These are phyloP conservation scores for Rotaria macrura DNA, from an alignment of 2,888 invertebrate genomes.

Conservation along the genomic window DNA sequence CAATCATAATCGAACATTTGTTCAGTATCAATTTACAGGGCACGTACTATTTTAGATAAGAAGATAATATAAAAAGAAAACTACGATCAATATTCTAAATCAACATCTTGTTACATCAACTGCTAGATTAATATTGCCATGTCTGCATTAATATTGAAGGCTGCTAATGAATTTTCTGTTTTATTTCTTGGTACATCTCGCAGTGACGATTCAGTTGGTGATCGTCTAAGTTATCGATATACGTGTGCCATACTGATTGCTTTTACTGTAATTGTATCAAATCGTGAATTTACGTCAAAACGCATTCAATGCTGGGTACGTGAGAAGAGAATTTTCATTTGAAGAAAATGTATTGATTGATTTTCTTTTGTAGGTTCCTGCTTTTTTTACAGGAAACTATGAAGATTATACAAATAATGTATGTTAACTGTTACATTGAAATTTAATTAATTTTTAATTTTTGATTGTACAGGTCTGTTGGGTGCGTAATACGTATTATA, in stretches of 20 bases:
- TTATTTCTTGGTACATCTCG: not conserved
- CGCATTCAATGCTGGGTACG: constrained; percentile 20
- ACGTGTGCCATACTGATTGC: not conserved
- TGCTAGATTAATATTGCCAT: not conserved
- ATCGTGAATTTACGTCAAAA: not conserved
- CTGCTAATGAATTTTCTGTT: not conserved
- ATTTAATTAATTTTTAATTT: too few relatives aligned
- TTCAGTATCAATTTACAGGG: not conserved
- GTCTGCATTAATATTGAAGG: not conserved
- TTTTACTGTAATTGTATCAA: not conserved
- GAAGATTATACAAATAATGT: constrained; percentile 34
- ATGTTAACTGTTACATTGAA: not conserved
- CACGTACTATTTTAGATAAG: not conserved
- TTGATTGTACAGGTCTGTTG: constrained; percentile 22
- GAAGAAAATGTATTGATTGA: too few relatives aligned
- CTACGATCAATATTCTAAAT: too few relatives aligned
- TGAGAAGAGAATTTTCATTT: too few relatives aligned
- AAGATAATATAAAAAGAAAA: not conserved
- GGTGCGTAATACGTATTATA: constrained; percentile 34
- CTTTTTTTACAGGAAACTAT: constrained; percentile 28
- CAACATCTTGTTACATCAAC: too few relatives aligned
- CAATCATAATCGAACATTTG: not conserved
- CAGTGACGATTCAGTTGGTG: not conserved
- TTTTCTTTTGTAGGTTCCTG: not conserved
- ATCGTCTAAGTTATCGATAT: constrained; percentile 2